These are phyloP conservation scores for Spilosoma lubricipeda DNA, from an alignment of 2,888 invertebrate species.

Conservation along the genomic window DNA sequence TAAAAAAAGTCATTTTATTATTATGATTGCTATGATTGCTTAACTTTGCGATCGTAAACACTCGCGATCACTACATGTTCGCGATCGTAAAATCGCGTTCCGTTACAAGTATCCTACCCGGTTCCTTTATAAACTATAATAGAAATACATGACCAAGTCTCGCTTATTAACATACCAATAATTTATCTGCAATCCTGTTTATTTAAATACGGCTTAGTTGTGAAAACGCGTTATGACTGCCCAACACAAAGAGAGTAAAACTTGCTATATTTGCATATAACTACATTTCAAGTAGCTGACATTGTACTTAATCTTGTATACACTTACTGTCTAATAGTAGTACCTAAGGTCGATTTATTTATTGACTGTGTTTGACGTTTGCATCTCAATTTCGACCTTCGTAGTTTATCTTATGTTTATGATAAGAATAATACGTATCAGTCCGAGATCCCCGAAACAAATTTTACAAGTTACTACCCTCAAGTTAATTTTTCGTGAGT, in stretches of 20 bases:
- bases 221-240: conserved; percentile 24
- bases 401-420: neutral
- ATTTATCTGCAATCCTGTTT: conserved; percentile 10
- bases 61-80: neutral
- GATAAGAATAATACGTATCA: conserved; percentile 18
- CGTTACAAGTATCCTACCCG: neutral
- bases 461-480: no score
- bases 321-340: conserved; percentile 51
- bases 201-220: conserved; percentile 10
- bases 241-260: conserved; percentile 65
- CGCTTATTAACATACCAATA: conserved; percentile 1
- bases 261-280: conserved; percentile 59
- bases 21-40: neutral
- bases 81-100: neutral
- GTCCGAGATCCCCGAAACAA: no score
- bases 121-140: neutral
- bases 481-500: no score
- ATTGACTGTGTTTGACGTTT: conserved; percentile 23
- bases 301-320: conserved; percentile 63
- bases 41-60: neutral
- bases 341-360: conserved; percentile 32
- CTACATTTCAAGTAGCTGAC: conserved; percentile 53
- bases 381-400: conserved; percentile 34
- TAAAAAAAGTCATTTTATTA: no score
- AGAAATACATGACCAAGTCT: conserved; percentile 14